Evolutionary conservation across 2,888 invertebrate genomes (phyloP), one percentile per base, ranked within the genome.

Genomic region (Philaethria dido): DNA sequence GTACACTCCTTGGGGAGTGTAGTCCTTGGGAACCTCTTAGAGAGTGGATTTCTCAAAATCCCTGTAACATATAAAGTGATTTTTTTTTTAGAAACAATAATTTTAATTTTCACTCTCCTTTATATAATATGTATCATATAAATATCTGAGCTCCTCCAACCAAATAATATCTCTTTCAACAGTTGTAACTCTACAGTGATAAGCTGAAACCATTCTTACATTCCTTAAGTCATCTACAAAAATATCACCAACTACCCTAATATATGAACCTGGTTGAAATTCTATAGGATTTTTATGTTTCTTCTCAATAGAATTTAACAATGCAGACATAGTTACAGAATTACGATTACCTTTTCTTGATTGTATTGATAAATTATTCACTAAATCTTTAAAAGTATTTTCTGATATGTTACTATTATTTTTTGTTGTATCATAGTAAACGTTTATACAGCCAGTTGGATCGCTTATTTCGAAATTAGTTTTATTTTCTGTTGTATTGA

Each of bases 51-150:
- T n/a, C n/a, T n/a, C n/a, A n/a, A n/a, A 33, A 33, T 33, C 5
- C 9, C 8, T 8, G 8, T 8, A 33, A 33, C 1, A 33, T 33
- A 33, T 33, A 33, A 33, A 33, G 9, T 33, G 4, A 8, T 33
- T 9, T 8, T 33, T 33, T 29, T 4, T 8, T 33, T 33, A 33
- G 1, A 1, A 33, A 33, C 1, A 33, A 33, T 6, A 8, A 8
- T 6, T 6, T 33, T 33, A 33, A 33, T 33, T 33, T 33, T 5
- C 33, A 33, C 33, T 33, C 5, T 33, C 33, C 33, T 33, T 33
- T 29, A 90, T 72, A 75, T 92, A 92, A 82, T 76, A 89, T 59
- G 88, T 88, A 44, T 89, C 86, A 80, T 92, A 92, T 52, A 91
- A 73, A 75, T 90, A 88, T 72, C 80, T 81, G 0, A 92, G 76